Evolutionary conservation across 2,113 vertebrate genomes (phyloP).

Genomic region (Rhombomys opimus): DNA sequence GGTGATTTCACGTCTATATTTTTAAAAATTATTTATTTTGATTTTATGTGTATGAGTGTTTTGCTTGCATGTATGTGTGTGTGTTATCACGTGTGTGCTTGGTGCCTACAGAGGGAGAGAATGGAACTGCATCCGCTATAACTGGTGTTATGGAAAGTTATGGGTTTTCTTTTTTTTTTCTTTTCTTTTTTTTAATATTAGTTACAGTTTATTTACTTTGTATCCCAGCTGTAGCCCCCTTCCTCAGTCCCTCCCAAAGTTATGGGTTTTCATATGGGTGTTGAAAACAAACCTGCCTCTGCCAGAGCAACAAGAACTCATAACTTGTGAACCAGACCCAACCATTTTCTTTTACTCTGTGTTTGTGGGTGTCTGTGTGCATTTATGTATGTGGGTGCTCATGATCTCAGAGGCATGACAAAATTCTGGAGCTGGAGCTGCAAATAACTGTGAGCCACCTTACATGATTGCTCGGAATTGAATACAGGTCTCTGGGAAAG

Average conservation of each 20-base stretch:
- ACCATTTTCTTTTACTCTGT: neutral
- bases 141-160: neutral
- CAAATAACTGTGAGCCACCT: neutral
- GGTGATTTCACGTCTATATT: neutral
- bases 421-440: neutral
- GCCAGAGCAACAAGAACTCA: neutral
- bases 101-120: neutral
- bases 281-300: neutral
- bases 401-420: neutral
- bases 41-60: neutral
- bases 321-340: neutral
- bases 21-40: neutral
- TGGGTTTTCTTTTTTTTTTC: too few species aligned
- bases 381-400: neutral
- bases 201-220: too few species aligned
- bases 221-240: too few species aligned
- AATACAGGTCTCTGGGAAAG: neutral
- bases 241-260: too few species aligned
- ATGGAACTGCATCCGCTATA: neutral
- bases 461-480: neutral
- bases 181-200: too few species aligned
- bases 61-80: neutral
- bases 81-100: neutral
- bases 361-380: neutral
- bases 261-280: neutral